phyloP scores from a whole-genome alignment of 1,140 invertebrate genomes.

The Aphelenchoides avenae region DNA sequence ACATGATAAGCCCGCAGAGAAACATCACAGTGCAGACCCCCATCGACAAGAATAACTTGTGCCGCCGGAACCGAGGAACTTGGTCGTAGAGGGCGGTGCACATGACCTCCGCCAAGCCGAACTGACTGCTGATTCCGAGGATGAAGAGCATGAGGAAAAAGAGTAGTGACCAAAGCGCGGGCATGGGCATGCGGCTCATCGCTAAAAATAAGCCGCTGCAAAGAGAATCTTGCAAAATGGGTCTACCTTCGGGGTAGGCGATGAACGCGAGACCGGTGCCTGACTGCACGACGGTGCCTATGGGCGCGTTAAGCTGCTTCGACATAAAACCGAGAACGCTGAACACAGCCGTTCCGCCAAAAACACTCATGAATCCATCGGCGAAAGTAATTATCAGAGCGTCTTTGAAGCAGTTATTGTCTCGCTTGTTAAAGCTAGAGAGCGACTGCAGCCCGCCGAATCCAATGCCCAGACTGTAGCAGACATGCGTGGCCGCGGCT shows the following conservation, averaged over 20 bases:
- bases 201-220: no score
- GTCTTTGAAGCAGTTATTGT: constrained; percentile 26
- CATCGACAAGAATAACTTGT: constrained; percentile 8
- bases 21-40: constrained; percentile 27
- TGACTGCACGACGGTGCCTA: constrained; percentile 69
- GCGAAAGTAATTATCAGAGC: constrained; percentile 35
- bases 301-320: constrained; percentile 68
- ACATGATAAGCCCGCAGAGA: constrained; percentile 21
- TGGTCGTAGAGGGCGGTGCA: constrained; percentile 36
- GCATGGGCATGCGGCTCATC: constrained; percentile 67
- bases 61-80: constrained; percentile 21
- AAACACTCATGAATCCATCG: constrained; percentile 20
- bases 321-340: constrained; percentile 32
- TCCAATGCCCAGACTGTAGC: constrained; percentile 59
- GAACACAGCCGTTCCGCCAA: constrained; percentile 39
- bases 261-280: constrained; percentile 66
- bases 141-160: constrained; percentile 90
- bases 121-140: constrained; percentile 75
- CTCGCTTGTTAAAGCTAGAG: constrained; percentile 22
- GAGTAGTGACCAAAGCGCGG: constrained; percentile 78
- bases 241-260: constrained; percentile 63
- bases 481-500: constrained; percentile 60
- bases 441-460: constrained; percentile 59
- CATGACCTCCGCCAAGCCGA: constrained; percentile 32
- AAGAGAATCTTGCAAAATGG: neutral